Percentiles rank a stretch among this genome's conserved stretches.
Conservation (phyloP, 2,113 vertebrate species). For the Tachysurus fulvidraco region DNA sequence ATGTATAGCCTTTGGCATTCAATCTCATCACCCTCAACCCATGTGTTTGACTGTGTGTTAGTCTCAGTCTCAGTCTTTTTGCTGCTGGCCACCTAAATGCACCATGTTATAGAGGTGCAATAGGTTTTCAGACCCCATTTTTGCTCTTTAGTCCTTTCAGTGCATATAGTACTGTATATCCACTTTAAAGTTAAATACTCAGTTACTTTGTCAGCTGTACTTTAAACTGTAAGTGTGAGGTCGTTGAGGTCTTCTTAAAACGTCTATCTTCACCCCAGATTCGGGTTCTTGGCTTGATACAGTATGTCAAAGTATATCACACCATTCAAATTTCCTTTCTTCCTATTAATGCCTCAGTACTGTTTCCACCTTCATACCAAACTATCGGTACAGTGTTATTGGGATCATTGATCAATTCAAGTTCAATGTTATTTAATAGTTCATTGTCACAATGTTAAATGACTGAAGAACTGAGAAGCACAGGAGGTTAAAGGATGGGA, state of each 20-base stretch:
- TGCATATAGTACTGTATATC: neutral
- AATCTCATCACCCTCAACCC: neutral
- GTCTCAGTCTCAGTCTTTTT: neutral
- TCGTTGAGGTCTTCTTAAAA: neutral
- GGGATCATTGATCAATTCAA: neutral
- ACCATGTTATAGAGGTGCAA: neutral
- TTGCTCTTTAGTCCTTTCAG: neutral
- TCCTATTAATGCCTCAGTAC: neutral
- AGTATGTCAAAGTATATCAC: neutral
- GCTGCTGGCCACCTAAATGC: neutral
- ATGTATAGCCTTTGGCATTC: slow-evolving; percentile 3
- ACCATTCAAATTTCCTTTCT: neutral
- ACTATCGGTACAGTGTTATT: neutral
- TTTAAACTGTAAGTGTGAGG: neutral
- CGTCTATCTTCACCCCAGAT: neutral
- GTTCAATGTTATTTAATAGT: neutral
- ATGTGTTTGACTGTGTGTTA: neutral
- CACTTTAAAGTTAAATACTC: neutral
- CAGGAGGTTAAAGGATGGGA: slow-evolving; percentile 19
- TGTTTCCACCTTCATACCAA: neutral
- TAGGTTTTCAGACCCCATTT: neutral
- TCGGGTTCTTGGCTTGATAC: neutral
- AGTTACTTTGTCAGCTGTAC: neutral
- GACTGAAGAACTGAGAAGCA: slow-evolving; percentile 1
- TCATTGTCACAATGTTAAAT: neutral